These are phyloP conservation scores for Tetraodon nigroviridis DNA, from an alignment of 2,113 vertebrate species.

Conservation along the genomic window DNA sequence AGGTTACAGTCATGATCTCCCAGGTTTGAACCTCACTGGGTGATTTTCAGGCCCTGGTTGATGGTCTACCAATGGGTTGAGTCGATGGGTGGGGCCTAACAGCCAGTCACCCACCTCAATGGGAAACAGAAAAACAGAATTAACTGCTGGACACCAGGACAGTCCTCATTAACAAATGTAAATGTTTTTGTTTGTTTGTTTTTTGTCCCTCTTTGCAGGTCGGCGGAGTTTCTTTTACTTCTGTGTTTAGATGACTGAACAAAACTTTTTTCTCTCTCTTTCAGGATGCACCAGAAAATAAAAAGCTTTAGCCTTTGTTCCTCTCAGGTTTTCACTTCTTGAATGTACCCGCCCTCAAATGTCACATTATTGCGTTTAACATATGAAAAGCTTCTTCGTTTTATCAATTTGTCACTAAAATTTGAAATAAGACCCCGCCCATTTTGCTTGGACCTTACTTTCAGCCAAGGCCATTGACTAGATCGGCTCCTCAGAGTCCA, in stretches of 20 bases:
- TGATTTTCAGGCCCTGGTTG: too few species aligned
- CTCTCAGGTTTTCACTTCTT: constrained; percentile 1
- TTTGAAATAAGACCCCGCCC: constrained; percentile 43
- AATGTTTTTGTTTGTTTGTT: neutral
- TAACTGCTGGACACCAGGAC: too few species aligned
- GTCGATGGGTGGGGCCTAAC: too few species aligned
- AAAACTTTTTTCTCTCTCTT: constrained; percentile 38
- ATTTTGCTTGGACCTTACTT: constrained; percentile 10
- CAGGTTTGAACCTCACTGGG: too few species aligned
- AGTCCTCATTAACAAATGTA: too few species aligned
- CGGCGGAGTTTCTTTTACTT: neutral
- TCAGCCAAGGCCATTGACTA: constrained; percentile 30
- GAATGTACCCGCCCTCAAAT: constrained; percentile 2
- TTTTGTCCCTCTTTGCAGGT: neutral
- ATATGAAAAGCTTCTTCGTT: too few species aligned
- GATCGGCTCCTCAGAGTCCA: constrained; percentile 40
- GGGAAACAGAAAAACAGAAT: too few species aligned
- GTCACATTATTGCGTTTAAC: neutral
- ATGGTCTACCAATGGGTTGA: too few species aligned
- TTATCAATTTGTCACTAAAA: constrained; percentile 2
- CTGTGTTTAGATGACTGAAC: constrained; percentile 27
- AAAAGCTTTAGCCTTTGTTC: neutral
- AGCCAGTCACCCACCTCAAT: too few species aligned
- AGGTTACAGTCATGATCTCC: too few species aligned
- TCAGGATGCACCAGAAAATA: constrained; percentile 40